Evolutionary conservation across 1,140 invertebrate species (phyloP), one percentile per base, ranked within the genome.

Genomic region (Bombus consobrinus): DNA sequence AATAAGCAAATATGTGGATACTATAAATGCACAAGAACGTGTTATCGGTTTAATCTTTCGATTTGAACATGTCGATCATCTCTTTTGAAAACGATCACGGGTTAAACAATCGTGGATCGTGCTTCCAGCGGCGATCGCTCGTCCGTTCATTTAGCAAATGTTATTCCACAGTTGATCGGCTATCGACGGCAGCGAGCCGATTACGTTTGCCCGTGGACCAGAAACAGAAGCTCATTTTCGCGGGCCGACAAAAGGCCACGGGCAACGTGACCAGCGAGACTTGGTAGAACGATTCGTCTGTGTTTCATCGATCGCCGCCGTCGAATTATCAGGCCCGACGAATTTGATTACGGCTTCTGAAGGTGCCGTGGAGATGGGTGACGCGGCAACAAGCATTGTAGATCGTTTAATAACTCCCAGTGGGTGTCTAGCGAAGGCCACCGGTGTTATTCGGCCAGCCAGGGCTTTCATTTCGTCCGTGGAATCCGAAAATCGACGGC

Each of bases 301-400:
- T 59, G 83, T 86, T 79, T 68, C 71, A 72, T n/a, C 53, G 62
- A 69, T 82, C 43, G 57, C n/a, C 47, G 69, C 53, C 66, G 85
- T 78, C 88, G 88, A 90, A 88, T 89, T 88, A 86, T 89, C 90
- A 81, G 59, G 57, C 79, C 79, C 85, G 85, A 89, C 86, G 90
- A 91, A 91, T 90, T 91, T 91, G 90, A 91, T 91, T 91, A 91
- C 88, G 87, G 89, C 89, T 90, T 90, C 89, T 90, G 89, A 90
- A 88, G 89, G 83, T 90, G 89, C 89, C 83, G 81, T 79, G 86
- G 84, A 90, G 88, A 91, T 91, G 90, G 87, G 89, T 91, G 90
- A 91, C 90, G 90, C 79, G 87, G 90, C 90, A 91, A 90, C 89
- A 90, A 91, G 87, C 89, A 91, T 91, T 91, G 90, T 91, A 81